Base-by-base conservation (phyloP, 1,140 invertebrate genomes). In the Mercenaria mercenaria region DNA sequence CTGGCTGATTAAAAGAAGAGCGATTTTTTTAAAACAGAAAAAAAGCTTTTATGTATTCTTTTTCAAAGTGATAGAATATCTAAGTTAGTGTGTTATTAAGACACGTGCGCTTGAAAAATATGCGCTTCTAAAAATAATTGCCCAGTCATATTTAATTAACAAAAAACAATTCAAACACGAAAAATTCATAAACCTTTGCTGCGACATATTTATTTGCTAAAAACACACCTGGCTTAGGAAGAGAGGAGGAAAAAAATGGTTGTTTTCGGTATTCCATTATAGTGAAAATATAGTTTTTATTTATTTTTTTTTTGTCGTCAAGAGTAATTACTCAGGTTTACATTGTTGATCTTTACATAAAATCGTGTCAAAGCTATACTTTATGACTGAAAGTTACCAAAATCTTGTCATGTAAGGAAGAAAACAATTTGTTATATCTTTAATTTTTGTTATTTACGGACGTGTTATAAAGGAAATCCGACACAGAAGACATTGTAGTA, bases 321-420 rank as follows among this genome's bases (percentile, higher is more conserved):
- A 82, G 80, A 82, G 61, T 82, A 82, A 82, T 82, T 67, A 41
- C 23, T 3, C 8, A 41, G n/a, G 15, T 52, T 41, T 39, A 43
- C 0, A 64, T 67, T 82, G 80, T 82, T 82, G 80, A 82, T 39
- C 80, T 82, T 82, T 82, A 82, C 80, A 82, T 82, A 82, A 82
- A 82, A 82, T 82, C 52, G 80, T 59, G 80, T 82, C 80, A 82
- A 82, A 82, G 41, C 56, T 67, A 47, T 82, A 82, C 80, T 82
- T 82, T 82, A 64, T 59, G 56, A 82, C 52, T 56, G 43, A 64
- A 79, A 13, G 6, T 18, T 52, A 79, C 47, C 37, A 79, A 79
- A 79, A 79, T 79, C 47, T 52, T 79, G 76, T 79, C 76, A 79
- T 56, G 8, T 79, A 37, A 52, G 47, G 76, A 79, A 79, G 47